Evolutionary conservation across 2,113 vertebrate genomes (phyloP).

Genomic region (Antechinus flavipes): DNA sequence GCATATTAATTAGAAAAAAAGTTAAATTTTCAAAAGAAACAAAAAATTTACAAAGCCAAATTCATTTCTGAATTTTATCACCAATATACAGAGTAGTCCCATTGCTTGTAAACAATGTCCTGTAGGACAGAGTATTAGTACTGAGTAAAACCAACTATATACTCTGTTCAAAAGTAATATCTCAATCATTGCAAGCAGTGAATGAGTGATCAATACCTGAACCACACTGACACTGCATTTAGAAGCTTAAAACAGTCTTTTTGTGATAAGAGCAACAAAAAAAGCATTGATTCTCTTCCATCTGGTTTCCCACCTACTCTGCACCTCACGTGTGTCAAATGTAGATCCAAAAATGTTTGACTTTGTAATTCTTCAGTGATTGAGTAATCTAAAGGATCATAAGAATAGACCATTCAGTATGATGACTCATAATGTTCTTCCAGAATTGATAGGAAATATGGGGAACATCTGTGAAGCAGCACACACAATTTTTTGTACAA

Average conservation of each 20-base stretch:
- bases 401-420: neutral
- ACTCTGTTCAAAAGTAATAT: neutral
- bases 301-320: neutral
- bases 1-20: neutral
- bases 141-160: neutral
- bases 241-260: neutral
- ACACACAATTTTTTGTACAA: neutral
- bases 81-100: neutral
- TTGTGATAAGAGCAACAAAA: neutral
- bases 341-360: neutral
- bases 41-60: neutral
- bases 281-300: neutral
- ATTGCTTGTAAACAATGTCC: neutral
- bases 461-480: neutral
- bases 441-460: neutral
- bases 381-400: neutral
- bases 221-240: neutral
- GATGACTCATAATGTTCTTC: neutral
- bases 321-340: neutral
- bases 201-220: neutral
- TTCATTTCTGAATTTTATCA: neutral
- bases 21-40: neutral
- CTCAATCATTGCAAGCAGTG: neutral
- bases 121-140: neutral
- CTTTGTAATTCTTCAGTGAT: neutral